These are phyloP conservation scores for Henricia sp. DNA, from an alignment of 53 echinoderm and acorn worm genomes.

Conservation along the genomic window DNA sequence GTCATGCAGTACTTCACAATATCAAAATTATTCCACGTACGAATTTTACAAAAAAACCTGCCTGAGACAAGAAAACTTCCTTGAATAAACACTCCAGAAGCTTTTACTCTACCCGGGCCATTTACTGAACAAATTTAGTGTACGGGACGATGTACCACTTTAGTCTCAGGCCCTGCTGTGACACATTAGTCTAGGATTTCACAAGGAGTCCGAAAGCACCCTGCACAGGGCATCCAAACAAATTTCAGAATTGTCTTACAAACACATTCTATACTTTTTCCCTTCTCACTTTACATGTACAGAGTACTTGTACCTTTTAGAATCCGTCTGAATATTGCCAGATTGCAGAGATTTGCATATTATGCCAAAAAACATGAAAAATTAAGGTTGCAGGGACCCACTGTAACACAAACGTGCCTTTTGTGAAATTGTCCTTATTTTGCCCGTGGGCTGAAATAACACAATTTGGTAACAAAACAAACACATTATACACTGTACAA, in stretches of 20 bases:
- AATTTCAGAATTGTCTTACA: constrained; percentile 19
- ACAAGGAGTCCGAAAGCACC: constrained; percentile 6
- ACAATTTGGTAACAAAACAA: too few relatives aligned
- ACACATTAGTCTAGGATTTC: constrained; percentile 36
- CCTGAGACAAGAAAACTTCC: not conserved
- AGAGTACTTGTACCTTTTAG: not conserved
- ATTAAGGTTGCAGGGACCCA: too few relatives aligned
- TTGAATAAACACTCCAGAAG: not conserved
- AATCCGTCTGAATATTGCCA: too few relatives aligned
- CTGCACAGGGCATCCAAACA: constrained; percentile 16
- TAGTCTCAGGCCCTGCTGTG: constrained; percentile 12
- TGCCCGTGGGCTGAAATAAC: not conserved
- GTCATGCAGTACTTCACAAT: too few relatives aligned
- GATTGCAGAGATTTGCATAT: not conserved
- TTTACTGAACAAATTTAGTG: not conserved
- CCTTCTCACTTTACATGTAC: not conserved
- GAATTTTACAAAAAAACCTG: too few relatives aligned
- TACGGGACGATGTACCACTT: not conserved
- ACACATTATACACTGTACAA: too few relatives aligned
- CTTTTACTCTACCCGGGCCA: not conserved
- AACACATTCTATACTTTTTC: not conserved
- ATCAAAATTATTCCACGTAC: too few relatives aligned
- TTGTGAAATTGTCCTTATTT: not conserved
- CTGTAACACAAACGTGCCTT: constrained; percentile 20
- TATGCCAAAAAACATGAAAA: not conserved